Evolutionary conservation across 2,888 invertebrate genomes (phyloP).

Genomic region (Polydrusus cervinus): DNA sequence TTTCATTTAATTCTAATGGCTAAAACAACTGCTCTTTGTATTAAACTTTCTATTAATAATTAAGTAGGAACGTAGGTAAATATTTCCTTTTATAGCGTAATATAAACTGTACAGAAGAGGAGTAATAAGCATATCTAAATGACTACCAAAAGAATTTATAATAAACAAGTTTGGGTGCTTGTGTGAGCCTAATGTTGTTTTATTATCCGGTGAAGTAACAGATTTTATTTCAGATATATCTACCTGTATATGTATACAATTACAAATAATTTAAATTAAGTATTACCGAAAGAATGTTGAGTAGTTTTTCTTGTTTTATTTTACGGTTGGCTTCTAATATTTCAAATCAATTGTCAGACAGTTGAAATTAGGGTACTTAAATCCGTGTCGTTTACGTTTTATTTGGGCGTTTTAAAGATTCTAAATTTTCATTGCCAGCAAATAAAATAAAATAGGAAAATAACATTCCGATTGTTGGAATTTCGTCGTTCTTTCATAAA

Average conservation of each 20-base stretch:
- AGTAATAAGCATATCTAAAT: slow-evolving; percentile 49
- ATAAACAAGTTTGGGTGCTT: slow-evolving; percentile 53
- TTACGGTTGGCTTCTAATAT: slow-evolving; percentile 36
- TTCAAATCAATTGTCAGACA: slow-evolving; percentile 54
- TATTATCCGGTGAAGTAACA: slow-evolving; percentile 48
- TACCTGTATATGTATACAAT: slow-evolving; percentile 55
- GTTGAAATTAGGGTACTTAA: slow-evolving; percentile 39
- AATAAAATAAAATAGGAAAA: not conserved
- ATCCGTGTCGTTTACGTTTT: slow-evolving; percentile 23
- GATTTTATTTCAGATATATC: slow-evolving; percentile 53
- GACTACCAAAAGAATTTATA: slow-evolving; percentile 49
- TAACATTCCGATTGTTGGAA: no score
- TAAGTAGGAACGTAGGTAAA: not conserved
- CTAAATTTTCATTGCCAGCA: not conserved
- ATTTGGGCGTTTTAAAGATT: slow-evolving; percentile 12
- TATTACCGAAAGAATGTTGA: slow-evolving; percentile 51
- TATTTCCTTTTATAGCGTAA: slow-evolving; percentile 12
- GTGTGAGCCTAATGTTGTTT: slow-evolving; percentile 50
- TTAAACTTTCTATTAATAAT: slow-evolving; percentile 15
- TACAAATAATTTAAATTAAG: slow-evolving; percentile 54
- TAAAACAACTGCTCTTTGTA: slow-evolving; percentile 12
- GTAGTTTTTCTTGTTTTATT: slow-evolving; percentile 52
- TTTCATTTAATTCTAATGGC: slow-evolving; percentile 2
- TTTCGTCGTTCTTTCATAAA: no score
- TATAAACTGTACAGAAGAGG: slow-evolving; percentile 35